phyloP scores from a whole-genome alignment of 2,888 invertebrate genomes.

The Eumerus sabulonum region DNA sequence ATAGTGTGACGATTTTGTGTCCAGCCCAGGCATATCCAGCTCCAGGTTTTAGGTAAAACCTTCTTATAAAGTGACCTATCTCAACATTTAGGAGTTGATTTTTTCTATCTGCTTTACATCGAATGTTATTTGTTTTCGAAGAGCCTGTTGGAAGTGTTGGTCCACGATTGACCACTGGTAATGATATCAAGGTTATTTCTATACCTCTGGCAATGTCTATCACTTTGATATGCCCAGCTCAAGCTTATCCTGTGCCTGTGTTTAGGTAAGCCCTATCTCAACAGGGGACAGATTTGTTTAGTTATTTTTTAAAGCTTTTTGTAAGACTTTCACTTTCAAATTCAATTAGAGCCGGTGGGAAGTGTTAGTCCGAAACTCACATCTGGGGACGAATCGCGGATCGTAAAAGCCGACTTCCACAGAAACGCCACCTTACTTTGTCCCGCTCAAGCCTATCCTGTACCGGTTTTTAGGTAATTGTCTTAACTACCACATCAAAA shows the following conservation, averaged over 20 bases:
- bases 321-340: background rate
- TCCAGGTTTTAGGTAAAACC: slow-evolving; percentile 81
- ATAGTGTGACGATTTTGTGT: slow-evolving; percentile 83
- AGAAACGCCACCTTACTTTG: slow-evolving; percentile 82
- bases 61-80: slow-evolving; percentile 56
- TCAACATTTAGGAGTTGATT: slow-evolving; percentile 54
- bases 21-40: slow-evolving; percentile 86
- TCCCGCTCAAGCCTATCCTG: slow-evolving; percentile 84
- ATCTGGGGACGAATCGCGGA: slow-evolving; percentile 75
- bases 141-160: slow-evolving; percentile 85
- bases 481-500: background rate
- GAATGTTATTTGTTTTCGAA: slow-evolving; percentile 72
- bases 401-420: slow-evolving; percentile 71
- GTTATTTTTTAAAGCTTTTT: background rate
- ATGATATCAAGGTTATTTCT: slow-evolving; percentile 77
- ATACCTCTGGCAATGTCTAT: slow-evolving; percentile 77
- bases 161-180: slow-evolving; percentile 81
- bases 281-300: slow-evolving; percentile 37
- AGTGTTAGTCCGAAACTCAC: slow-evolving; percentile 82
- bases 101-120: background rate
- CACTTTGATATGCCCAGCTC: slow-evolving; percentile 85
- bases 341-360: slow-evolving; percentile 80
- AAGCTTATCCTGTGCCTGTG: slow-evolving; percentile 85
- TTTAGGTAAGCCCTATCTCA: slow-evolving; percentile 83
- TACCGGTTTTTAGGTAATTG: slow-evolving; percentile 81